A percentile compares a stretch with the other conserved stretches of the same genome.
phyloP scores from a whole-genome alignment of 2,888 invertebrate genomes.

The Leptinotarsa juncta region DNA sequence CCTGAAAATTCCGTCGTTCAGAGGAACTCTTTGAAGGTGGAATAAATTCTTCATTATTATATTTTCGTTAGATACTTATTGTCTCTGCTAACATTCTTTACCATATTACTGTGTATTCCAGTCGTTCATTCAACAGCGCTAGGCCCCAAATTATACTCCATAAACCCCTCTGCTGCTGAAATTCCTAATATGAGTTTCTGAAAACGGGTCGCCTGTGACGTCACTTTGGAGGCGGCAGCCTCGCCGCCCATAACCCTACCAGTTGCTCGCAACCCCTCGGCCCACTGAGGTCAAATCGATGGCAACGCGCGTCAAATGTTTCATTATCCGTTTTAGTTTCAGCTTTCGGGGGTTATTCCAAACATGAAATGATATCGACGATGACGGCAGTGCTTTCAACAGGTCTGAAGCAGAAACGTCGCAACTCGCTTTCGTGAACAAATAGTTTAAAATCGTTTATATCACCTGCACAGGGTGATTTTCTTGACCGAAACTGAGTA shows the following conservation, averaged over 20 bases:
- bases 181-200: not conserved
- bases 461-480: no score
- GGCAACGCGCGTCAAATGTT: slow-evolving; percentile 14
- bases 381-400: not conserved
- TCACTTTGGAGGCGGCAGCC: not conserved
- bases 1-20: no score
- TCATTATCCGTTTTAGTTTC: slow-evolving; percentile 20
- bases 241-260: slow-evolving; percentile 32
- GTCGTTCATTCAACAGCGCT: not conserved
- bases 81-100: not conserved
- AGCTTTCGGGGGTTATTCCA: slow-evolving; percentile 22
- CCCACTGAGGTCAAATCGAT: slow-evolving; percentile 49
- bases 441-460: no score
- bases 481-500: no score
- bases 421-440: not conserved
- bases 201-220: slow-evolving; percentile 12
- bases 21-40: no score
- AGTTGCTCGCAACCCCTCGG: slow-evolving; percentile 50
- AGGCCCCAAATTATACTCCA: not conserved
- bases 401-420: not conserved
- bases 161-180: not conserved
- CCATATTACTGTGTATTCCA: not conserved
- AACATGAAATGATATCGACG: slow-evolving; percentile 7
- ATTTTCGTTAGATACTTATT: no score
- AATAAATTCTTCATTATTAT: no score